Percentiles rank a stretch among this genome's conserved stretches.
phyloP scores from a whole-genome alignment of 2,113 vertebrate genomes.

The Sorex araneus region DNA sequence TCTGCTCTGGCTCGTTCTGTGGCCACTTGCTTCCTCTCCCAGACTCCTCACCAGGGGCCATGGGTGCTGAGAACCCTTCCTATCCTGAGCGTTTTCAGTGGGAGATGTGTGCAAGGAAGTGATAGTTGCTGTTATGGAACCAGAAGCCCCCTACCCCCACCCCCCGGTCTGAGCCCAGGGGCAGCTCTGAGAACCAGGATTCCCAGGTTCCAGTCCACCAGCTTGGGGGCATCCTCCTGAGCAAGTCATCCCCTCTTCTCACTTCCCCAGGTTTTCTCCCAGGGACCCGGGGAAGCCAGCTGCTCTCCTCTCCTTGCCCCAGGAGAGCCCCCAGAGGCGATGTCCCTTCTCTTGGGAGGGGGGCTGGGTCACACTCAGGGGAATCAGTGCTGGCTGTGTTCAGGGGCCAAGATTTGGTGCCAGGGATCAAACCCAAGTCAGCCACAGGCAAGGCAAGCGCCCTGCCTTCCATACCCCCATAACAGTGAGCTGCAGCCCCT shows the following conservation, averaged over 20 bases:
- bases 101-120: slow-evolving; percentile 67
- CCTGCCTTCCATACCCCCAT: not conserved
- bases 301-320: not conserved
- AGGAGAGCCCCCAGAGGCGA: not conserved
- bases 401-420: too few species aligned
- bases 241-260: not conserved
- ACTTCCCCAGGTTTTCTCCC: not conserved
- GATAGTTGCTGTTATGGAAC: slow-evolving; percentile 72
- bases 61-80: not conserved
- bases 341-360: not conserved
- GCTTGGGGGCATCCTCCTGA: not conserved
- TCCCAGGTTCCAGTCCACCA: not conserved
- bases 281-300: not conserved
- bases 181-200: not conserved
- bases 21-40: too few species aligned
- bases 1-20: not conserved
- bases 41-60: not conserved
- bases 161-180: not conserved
- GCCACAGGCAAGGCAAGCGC: not conserved
- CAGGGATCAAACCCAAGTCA: too few species aligned
- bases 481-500: too few species aligned
- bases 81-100: slow-evolving; percentile 50
- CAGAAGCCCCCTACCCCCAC: slow-evolving; percentile 27
- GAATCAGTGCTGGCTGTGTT: too few species aligned
- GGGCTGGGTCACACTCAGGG: too few species aligned